Base-by-base conservation (phyloP, 2,888 invertebrate species). In the Diaperis boleti region DNA sequence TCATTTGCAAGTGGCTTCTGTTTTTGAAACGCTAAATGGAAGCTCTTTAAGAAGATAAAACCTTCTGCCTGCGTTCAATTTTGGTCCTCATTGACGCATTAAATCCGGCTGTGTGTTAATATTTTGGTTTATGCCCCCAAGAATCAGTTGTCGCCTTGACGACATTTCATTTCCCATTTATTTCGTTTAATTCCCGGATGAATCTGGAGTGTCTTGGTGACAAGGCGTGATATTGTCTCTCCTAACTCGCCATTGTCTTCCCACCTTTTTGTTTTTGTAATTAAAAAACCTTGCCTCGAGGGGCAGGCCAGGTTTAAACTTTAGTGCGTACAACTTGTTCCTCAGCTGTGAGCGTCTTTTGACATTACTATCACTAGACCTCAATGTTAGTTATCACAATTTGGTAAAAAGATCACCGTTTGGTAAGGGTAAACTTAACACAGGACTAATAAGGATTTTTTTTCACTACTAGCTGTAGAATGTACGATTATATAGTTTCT, bases 131-230 rank as follows among this genome's bases (percentile, higher is more conserved):
- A 59, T 59, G 57, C 57, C 57, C 41, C 11, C 29, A 54, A 54
- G 54, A 54, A 54, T 39, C 35, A 26, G 26, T 33, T 26, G 54
- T 29, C 17, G 39, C 29, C 41, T 57, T 57, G 57, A 45, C 57
- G 47, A 57, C 45, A 26, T 44, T 59, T 56, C 59, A 49, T 59
- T 61, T 60, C 47, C 60, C 54, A 60, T 60, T 62, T 62, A 57
- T 62, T 62, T 57, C 57, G 59, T 52, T 59, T 62, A 62, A 62
- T 62, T 62, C 62, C 62, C 45, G 39, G 42, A 33, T 22, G 61
- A 14, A 10, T 33, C 35, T 45, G 41, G 44, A 31, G 45, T 44
- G 31, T 59, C 52, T 22, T 50, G 62, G 57, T 62, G 62, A 62
- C 62, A 59, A 39, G 50, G 50, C 52, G 62, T 62, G 57, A 57